Conservation (phyloP, 1,140 invertebrate species). For the Drosophila lini region DNA sequence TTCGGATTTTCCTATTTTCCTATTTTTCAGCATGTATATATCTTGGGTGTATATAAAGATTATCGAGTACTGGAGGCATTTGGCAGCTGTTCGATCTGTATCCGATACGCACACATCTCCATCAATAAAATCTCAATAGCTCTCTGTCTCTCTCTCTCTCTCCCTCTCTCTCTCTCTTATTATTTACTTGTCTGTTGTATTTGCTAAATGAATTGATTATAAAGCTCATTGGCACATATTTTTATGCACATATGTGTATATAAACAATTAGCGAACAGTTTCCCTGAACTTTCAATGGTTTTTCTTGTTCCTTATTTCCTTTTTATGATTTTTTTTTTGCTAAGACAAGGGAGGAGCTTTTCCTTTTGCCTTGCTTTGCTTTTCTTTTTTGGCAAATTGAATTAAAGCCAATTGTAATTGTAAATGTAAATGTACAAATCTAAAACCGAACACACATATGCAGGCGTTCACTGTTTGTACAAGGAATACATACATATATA, state of each 20-base stretch:
- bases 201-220: slow-evolving; percentile 60
- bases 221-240: slow-evolving; percentile 50
- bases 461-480: slow-evolving; percentile 1
- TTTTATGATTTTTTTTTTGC: not conserved
- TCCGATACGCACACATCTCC: slow-evolving; percentile 36
- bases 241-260: slow-evolving; percentile 43
- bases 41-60: slow-evolving; percentile 31
- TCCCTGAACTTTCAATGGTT: slow-evolving; percentile 20
- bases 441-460: slow-evolving; percentile 2
- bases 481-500: slow-evolving; percentile 5
- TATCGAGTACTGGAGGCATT: slow-evolving; percentile 55
- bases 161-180: not conserved
- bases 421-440: slow-evolving; percentile 48
- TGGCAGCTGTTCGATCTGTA: slow-evolving; percentile 58
- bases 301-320: slow-evolving; percentile 14
- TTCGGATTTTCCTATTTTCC: not conserved
- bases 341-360: slow-evolving; percentile 6
- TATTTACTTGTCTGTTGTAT: slow-evolving; percentile 29
- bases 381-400: slow-evolving; percentile 54
- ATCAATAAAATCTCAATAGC: slow-evolving; percentile 29
- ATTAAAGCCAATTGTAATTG: slow-evolving; percentile 74
- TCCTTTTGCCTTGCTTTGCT: not conserved
- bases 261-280: slow-evolving; percentile 37
- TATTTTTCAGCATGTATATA: slow-evolving; percentile 10
- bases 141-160: not conserved